phyloP scores from a whole-genome alignment of 2,113 vertebrate genomes.

The Apodemus sylvaticus region DNA sequence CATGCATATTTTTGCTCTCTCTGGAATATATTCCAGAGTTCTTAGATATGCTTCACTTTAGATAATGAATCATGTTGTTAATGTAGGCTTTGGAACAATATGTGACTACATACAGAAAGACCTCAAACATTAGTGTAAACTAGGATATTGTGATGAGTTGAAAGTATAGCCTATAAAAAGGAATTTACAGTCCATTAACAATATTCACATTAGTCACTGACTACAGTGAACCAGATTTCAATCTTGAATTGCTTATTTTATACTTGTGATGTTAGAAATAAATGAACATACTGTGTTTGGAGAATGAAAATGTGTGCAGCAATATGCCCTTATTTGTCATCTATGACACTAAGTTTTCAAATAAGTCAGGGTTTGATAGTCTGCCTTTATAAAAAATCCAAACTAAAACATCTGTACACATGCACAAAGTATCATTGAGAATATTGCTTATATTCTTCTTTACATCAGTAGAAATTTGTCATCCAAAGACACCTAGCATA shows the following conservation, averaged over 20 bases:
- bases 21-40: neutral
- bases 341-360: neutral
- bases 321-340: neutral
- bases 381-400: neutral
- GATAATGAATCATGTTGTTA: neutral
- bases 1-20: neutral
- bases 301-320: neutral
- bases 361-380: neutral
- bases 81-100: neutral
- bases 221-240: neutral
- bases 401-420: neutral
- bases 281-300: neutral
- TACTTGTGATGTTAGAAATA: neutral
- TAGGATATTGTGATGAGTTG: neutral
- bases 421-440: neutral
- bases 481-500: neutral
- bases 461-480: neutral
- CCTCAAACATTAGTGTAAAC: neutral
- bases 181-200: neutral
- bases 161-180: neutral
- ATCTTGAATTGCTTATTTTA: neutral
- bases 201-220: neutral
- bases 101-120: neutral
- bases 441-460: neutral
- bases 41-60: no score